Evolutionary conservation across 2,797 vertebrate species (phyloP).

Genomic region (Crenichthys baileyi): DNA sequence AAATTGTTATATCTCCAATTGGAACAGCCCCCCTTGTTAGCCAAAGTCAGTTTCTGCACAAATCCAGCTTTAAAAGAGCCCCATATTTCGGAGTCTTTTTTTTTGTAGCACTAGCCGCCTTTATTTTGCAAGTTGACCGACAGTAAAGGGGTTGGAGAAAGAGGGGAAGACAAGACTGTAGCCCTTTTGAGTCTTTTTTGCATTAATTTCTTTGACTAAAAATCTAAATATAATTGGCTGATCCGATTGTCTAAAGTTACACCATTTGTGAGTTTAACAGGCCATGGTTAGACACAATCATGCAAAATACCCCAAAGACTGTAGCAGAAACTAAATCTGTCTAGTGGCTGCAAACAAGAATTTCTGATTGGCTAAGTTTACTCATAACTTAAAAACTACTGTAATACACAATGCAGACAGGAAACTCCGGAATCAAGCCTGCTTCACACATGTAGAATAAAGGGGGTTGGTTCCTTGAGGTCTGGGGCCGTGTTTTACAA

Average conservation of each 20-base stretch:
- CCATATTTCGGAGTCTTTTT: neutral
- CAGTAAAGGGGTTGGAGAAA: no score
- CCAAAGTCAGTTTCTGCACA: constrained; percentile 4
- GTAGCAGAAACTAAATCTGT: neutral
- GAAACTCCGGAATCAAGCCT: neutral
- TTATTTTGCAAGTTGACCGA: neutral
- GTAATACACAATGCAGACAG: neutral
- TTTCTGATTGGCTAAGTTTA: neutral
- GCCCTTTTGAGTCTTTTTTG: no score
- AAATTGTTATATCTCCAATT: constrained; percentile 8
- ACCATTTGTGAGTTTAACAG: neutral
- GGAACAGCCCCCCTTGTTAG: neutral
- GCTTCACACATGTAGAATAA: neutral
- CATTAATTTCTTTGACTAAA: neutral
- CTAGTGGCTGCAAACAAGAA: neutral
- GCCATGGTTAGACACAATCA: neutral
- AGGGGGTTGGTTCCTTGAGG: no score
- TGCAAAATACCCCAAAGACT: neutral
- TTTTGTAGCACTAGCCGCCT: neutral
- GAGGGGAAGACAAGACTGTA: no score
- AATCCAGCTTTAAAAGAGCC: neutral
- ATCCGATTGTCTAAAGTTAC: neutral
- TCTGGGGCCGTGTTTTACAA: no score
- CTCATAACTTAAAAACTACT: neutral
- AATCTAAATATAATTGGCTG: neutral